These are phyloP conservation scores for Labeo rohita DNA, from an alignment of 2,113 vertebrate species.

Conservation along the genomic window DNA sequence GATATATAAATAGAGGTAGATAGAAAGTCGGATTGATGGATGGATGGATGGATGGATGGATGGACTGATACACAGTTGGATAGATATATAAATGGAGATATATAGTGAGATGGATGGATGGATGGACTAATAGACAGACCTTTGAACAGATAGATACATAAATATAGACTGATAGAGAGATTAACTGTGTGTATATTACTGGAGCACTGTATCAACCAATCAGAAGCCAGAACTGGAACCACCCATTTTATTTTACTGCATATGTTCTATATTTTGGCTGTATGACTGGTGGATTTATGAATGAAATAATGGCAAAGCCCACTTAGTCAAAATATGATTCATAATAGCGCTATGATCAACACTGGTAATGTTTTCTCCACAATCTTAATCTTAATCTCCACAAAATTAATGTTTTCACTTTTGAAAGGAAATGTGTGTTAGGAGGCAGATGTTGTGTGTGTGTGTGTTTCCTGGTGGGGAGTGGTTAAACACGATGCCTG, in stretches of 20 bases:
- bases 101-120: background rate
- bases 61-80: background rate
- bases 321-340: background rate
- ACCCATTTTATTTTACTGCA: background rate
- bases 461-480: conserved; percentile 27
- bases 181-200: background rate
- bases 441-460: background rate
- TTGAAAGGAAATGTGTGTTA: background rate
- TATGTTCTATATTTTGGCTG: background rate
- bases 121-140: background rate
- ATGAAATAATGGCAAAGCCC: background rate
- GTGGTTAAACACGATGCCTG: conserved; percentile 31
- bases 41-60: background rate
- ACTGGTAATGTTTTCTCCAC: no score
- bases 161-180: background rate
- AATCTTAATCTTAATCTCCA: no score
- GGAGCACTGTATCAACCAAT: background rate
- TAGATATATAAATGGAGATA: background rate
- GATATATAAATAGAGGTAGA: background rate
- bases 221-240: background rate
- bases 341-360: background rate
- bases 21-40: background rate
- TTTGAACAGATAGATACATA: background rate
- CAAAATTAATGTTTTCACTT: no score
- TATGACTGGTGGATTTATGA: background rate